Evolutionary conservation across 2,888 invertebrate species (phyloP).

Genomic region (Cephonodes hylas): DNA sequence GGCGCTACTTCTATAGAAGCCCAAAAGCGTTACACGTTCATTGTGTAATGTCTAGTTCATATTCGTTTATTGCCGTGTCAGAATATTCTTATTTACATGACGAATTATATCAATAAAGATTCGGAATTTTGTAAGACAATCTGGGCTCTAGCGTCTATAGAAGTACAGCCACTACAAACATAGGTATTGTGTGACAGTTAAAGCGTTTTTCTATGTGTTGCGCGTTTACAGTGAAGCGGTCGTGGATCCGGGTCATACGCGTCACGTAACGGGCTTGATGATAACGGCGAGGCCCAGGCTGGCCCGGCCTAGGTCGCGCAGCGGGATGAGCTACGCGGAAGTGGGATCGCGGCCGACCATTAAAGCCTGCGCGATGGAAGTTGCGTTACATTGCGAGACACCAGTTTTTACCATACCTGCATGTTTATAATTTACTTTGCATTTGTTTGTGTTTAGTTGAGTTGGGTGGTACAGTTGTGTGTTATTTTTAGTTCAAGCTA

Average conservation of each 20-base stretch:
- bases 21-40: too few relatives aligned
- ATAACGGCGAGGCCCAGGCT: constrained; percentile 70
- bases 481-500: too few relatives aligned
- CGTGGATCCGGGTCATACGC: constrained; percentile 74
- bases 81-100: too few relatives aligned
- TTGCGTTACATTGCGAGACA: neutral
- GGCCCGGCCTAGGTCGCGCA: constrained; percentile 72
- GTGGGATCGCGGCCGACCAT: constrained; percentile 64
- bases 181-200: constrained; percentile 44
- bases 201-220: constrained; percentile 50
- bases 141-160: too few relatives aligned
- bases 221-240: constrained; percentile 38
- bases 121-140: too few relatives aligned
- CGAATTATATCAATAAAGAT: too few relatives aligned
- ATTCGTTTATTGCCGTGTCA: too few relatives aligned
- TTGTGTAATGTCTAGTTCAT: too few relatives aligned
- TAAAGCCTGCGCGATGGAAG: constrained; percentile 39
- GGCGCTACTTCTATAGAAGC: too few relatives aligned
- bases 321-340: constrained; percentile 80
- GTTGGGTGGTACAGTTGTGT: too few relatives aligned
- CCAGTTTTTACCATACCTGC: constrained; percentile 1
- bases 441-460: too few relatives aligned
- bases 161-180: too few relatives aligned
- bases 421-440: neutral
- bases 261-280: constrained; percentile 75